Conservation (phyloP, 2,888 invertebrate species). For the Erpobdella octoculata region DNA sequence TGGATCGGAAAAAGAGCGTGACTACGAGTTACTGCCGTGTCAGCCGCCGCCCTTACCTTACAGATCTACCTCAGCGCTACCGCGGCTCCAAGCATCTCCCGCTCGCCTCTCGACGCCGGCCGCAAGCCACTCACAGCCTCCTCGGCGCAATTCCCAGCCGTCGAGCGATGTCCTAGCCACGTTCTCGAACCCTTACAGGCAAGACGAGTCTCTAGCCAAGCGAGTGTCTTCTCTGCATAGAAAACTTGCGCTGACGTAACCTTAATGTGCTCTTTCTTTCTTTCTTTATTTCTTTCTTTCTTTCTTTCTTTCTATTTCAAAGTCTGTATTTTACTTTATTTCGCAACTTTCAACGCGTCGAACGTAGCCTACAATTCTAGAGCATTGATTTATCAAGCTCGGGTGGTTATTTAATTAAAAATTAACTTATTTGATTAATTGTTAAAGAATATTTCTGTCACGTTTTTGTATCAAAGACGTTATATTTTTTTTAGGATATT, state of each 20-base stretch:
- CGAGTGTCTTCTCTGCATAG: neutral
- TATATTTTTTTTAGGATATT: neutral
- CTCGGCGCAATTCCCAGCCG: too few relatives aligned
- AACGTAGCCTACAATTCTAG: neutral
- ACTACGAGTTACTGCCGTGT: neutral
- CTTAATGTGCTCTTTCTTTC: neutral
- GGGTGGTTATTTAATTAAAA: neutral
- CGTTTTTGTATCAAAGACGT: neutral
- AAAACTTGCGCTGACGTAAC: neutral
- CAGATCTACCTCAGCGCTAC: conserved; percentile 11
- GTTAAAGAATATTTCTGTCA: neutral
- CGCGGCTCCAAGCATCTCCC: neutral
- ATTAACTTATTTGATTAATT: neutral
- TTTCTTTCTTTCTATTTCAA: too few relatives aligned
- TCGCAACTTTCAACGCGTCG: too few relatives aligned
- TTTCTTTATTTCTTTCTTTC: neutral
- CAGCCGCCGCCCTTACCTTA: neutral
- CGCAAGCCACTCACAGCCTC: neutral
- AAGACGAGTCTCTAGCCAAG: conserved; percentile 5
- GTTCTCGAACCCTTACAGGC: conserved; percentile 13
- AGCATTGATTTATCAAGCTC: neutral
- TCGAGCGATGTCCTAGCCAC: too few relatives aligned
- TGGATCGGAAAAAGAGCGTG: neutral
- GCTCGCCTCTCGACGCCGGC: neutral
- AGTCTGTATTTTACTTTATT: too few relatives aligned